These are phyloP conservation scores for Spondyliosoma cantharus DNA, from an alignment of 2,797 vertebrate genomes.

Conservation along the genomic window DNA sequence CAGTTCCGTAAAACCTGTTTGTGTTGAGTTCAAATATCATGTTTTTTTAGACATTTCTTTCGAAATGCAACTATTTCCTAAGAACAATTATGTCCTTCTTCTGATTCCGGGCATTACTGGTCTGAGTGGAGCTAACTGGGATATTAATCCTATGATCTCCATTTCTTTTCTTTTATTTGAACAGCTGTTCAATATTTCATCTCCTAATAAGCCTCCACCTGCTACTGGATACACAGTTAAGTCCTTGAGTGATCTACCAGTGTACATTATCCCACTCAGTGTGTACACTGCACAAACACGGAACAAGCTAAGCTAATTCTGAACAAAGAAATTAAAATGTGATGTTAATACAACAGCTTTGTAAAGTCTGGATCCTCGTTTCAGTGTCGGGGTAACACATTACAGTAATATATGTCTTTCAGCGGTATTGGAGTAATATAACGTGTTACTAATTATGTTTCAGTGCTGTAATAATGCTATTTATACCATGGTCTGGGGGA, in stretches of 20 bases:
- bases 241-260: background rate
- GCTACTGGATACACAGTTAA: constrained; percentile 2
- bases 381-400: background rate
- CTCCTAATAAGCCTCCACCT: constrained; percentile 35
- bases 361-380: background rate
- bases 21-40: background rate
- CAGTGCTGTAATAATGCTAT: no score
- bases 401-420: no score
- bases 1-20: background rate
- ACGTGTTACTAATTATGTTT: no score
- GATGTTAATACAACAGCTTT: background rate
- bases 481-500: no score
- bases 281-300: background rate
- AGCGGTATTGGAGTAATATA: no score
- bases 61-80: constrained; percentile 20
- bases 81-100: constrained; percentile 18
- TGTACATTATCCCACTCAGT: background rate
- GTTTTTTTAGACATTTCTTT: constrained; percentile 37
- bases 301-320: background rate
- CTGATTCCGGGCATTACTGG: constrained; percentile 39
- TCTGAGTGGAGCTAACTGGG: constrained; percentile 24
- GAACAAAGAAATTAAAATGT: background rate
- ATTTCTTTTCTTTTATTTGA: constrained; percentile 48
- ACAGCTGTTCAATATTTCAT: constrained; percentile 54
- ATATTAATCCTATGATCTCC: constrained; percentile 38